Evolutionary conservation across 2,113 vertebrate genomes (phyloP).

Genomic region (Pachypanchax playfairii): DNA sequence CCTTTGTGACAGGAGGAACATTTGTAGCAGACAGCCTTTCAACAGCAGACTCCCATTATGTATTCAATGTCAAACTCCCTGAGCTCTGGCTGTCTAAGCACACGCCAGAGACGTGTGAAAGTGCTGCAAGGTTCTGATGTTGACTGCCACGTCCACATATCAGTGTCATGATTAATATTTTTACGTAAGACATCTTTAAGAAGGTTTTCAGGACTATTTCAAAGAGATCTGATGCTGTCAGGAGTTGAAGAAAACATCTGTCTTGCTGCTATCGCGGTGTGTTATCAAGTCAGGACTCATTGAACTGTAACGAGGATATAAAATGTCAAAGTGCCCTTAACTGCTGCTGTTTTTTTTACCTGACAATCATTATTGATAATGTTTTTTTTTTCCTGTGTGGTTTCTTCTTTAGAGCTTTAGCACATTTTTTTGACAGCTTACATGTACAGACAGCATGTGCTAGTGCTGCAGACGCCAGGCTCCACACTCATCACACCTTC

Average conservation of each 20-base stretch:
- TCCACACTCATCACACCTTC: neutral
- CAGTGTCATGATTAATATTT: neutral
- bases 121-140: neutral
- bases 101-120: constrained; percentile 3
- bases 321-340: constrained; percentile 14
- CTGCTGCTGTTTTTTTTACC: neutral
- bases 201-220: constrained; percentile 20
- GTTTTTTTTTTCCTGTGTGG: neutral
- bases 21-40: constrained; percentile 24
- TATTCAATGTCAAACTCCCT: constrained; percentile 33
- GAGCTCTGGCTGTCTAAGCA: constrained; percentile 3
- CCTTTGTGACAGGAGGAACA: constrained; percentile 10
- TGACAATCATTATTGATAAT: neutral
- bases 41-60: constrained; percentile 22
- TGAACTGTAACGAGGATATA: constrained; percentile 19
- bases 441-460: constrained; percentile 1
- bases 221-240: constrained; percentile 1
- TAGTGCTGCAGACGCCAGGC: neutral
- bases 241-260: neutral
- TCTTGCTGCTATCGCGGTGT: neutral
- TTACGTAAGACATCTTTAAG: neutral
- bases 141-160: neutral
- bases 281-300: constrained; percentile 21
- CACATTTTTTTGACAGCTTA: constrained; percentile 9
- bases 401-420: neutral